phyloP scores from a whole-genome alignment of 1,140 invertebrate genomes.

The Brachionus calyciflorus region DNA sequence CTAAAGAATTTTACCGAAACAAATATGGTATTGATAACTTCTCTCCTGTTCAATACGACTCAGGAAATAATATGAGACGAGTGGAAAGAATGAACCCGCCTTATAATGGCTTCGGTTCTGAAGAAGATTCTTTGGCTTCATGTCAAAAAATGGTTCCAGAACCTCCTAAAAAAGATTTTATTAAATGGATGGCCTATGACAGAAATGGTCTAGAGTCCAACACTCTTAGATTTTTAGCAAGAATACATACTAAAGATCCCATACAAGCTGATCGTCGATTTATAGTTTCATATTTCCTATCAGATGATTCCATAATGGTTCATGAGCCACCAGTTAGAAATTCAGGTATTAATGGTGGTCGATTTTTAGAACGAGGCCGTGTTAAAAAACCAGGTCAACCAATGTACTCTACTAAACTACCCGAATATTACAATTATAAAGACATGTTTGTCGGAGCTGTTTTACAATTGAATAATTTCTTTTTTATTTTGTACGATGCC shows the following conservation, averaged over 20 bases:
- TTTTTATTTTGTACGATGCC: slow-evolving; percentile 73
- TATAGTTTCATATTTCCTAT: slow-evolving; percentile 75
- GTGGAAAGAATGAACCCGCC: slow-evolving; percentile 53
- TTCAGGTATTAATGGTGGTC: slow-evolving; percentile 70
- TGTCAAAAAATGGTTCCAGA: slow-evolving; percentile 58
- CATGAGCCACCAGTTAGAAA: slow-evolving; percentile 73
- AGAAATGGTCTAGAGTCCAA: slow-evolving; percentile 72
- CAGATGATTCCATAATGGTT: slow-evolving; percentile 78
- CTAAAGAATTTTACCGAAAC: slow-evolving; percentile 63
- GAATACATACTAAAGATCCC: slow-evolving; percentile 69
- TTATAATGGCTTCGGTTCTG: slow-evolving; percentile 61
- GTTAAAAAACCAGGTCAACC: slow-evolving; percentile 72
- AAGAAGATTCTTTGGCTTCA: slow-evolving; percentile 61
- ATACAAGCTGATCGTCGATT: slow-evolving; percentile 71
- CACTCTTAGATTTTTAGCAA: slow-evolving; percentile 74
- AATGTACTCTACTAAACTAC: slow-evolving; percentile 64
- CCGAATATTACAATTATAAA: slow-evolving; percentile 70
- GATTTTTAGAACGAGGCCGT: slow-evolving; percentile 68
- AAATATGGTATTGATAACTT: slow-evolving; percentile 55
- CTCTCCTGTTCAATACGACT: slow-evolving; percentile 12
- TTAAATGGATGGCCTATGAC: slow-evolving; percentile 61
- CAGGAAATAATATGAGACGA: neutral
- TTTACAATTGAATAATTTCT: slow-evolving; percentile 72
- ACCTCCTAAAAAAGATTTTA: slow-evolving; percentile 58
- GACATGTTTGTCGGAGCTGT: slow-evolving; percentile 78